These are phyloP conservation scores for Siniperca chuatsi DNA, from an alignment of 2,113 vertebrate species.

Conservation along the genomic window DNA sequence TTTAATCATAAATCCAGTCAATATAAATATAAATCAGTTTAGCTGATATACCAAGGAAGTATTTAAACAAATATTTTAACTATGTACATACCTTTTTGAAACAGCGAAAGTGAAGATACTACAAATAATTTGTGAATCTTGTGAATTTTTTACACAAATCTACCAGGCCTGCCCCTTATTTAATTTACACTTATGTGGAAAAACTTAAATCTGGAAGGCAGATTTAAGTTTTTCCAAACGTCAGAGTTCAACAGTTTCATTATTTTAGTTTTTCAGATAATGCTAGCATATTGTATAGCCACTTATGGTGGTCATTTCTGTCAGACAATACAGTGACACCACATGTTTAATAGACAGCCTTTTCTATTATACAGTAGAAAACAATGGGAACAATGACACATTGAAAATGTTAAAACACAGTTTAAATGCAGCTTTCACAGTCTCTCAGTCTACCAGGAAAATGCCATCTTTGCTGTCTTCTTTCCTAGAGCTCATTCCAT, in stretches of 20 bases:
- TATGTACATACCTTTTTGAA: background rate
- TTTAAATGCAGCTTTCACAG: background rate
- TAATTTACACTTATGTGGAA: background rate
- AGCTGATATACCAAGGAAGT: background rate
- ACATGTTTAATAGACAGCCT: conserved; percentile 6
- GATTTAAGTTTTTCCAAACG: no score
- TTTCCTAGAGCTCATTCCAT: background rate
- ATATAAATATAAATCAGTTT: background rate
- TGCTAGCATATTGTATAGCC: background rate
- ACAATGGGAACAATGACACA: background rate
- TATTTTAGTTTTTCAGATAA: background rate
- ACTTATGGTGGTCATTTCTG: no score
- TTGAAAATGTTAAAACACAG: background rate
- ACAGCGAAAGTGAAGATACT: background rate
- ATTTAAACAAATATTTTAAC: background rate
- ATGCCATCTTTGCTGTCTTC: background rate
- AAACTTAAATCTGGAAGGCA: background rate
- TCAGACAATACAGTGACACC: background rate
- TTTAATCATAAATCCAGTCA: background rate
- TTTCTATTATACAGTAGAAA: background rate
- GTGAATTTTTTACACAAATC: background rate
- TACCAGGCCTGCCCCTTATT: background rate
- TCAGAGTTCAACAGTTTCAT: background rate
- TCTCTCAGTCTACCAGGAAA: background rate
- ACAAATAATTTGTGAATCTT: background rate